Percentiles rank a stretch among this genome's conserved stretches.
These are phyloP conservation scores for Bombus picipes DNA, from an alignment of 1,140 invertebrate species.

Conservation along the genomic window DNA sequence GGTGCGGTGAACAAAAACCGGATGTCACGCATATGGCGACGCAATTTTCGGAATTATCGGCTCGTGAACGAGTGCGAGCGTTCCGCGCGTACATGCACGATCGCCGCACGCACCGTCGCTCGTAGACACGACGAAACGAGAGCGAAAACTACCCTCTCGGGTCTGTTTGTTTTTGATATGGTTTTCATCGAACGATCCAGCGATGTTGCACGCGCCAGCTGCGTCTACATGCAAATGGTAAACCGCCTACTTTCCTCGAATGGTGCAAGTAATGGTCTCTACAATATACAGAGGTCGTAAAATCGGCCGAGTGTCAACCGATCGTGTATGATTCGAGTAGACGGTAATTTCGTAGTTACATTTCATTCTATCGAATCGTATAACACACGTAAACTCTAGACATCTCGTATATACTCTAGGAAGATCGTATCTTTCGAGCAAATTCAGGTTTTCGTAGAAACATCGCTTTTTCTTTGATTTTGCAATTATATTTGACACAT, in stretches of 20 bases:
- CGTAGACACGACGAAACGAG: slow-evolving; percentile 33
- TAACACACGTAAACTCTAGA: background rate
- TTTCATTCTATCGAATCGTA: background rate
- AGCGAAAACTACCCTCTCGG: slow-evolving; percentile 51
- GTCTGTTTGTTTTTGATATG: slow-evolving; percentile 68
- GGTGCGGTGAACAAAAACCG: slow-evolving; percentile 50
- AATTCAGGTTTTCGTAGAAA: background rate
- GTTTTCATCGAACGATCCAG: slow-evolving; percentile 56
- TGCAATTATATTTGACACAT: background rate
- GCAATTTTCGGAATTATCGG: slow-evolving; percentile 68
- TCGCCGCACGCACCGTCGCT: slow-evolving; percentile 19
- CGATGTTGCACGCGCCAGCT: slow-evolving; percentile 7
- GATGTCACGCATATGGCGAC: slow-evolving; percentile 53
- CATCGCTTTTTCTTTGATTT: background rate
- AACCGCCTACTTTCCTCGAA: background rate
- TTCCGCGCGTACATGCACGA: slow-evolving; percentile 30
- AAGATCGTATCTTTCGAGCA: background rate
- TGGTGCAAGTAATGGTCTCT: background rate
- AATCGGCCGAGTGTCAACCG: background rate
- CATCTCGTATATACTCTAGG: background rate
- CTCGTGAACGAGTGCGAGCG: slow-evolving; percentile 56
- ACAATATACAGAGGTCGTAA: background rate
- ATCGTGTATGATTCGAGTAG: background rate
- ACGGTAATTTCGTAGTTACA: background rate
- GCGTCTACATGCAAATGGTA: slow-evolving; percentile 45